Percentiles rank a stretch among this genome's conserved stretches.
Evolutionary conservation across 2,888 invertebrate species (phyloP).

Genomic region (Plagodis dolabraria): DNA sequence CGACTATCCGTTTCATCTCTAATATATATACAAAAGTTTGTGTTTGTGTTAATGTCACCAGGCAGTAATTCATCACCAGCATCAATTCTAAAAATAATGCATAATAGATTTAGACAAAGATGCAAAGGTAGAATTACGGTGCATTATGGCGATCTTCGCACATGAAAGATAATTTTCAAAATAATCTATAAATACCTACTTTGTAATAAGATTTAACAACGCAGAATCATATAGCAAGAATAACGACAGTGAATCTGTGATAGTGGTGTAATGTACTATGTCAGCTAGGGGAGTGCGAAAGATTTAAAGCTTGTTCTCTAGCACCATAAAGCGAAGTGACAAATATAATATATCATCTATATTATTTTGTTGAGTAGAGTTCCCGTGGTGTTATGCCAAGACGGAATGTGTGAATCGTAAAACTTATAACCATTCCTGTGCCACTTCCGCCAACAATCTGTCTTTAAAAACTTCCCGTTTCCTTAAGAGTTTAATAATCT

Average conservation of each 20-base stretch:
- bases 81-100: no score
- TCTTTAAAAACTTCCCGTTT: conserved; percentile 29
- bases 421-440: conserved; percentile 38
- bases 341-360: conserved; percentile 31
- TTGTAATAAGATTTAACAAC: background rate
- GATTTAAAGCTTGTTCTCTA: conserved; percentile 36
- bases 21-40: no score
- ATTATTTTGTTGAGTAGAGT: conserved; percentile 32
- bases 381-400: conserved; percentile 38
- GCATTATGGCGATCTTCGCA: no score
- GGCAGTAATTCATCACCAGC: no score
- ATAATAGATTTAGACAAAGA: no score
- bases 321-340: conserved; percentile 25
- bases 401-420: conserved; percentile 34
- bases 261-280: conserved; percentile 31
- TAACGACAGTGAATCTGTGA: conserved; percentile 20
- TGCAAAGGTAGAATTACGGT: no score
- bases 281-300: conserved; percentile 31
- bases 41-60: no score
- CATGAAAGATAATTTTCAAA: no score
- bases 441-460: conserved; percentile 32
- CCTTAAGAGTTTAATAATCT: conserved; percentile 6
- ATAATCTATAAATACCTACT: no score
- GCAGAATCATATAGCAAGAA: background rate
- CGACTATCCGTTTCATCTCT: no score